Base-by-base conservation (phyloP, 53 echinoderm and acorn worm species). In the Paelopatides confundens region DNA sequence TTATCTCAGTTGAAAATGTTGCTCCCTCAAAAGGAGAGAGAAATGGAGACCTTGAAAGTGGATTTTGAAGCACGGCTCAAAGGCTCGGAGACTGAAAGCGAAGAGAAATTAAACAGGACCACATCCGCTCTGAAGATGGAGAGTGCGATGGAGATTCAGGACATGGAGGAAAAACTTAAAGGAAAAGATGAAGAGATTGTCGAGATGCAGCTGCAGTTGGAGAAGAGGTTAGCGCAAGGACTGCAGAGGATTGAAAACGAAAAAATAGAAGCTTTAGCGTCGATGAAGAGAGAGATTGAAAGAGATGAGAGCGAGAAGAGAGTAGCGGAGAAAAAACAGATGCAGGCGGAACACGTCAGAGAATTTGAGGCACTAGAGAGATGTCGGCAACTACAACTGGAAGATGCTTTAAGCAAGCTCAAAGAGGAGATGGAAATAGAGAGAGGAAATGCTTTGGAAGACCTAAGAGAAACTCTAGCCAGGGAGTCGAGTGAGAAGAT, bases 311-410 rank as follows among this genome's bases (percentile, higher is more conserved):
- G 88, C 48, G 62, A 33, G 66, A 88, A 95, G 51, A 58, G 92
- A 69, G 87, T 86, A 10, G 64, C 34, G 5, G 74, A 67, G 82
- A 65, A 85, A 65, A 93, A 85, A 71, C 53, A 48, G 31, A 85
- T 93, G 58, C 93, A 97, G 62, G 92, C 78, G 48, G 90, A 76
- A 2, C 95, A 97, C 30, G 77, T 95, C 4, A 89, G 86, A 15
- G 97, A 97, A 63, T 82, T 97, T 53, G 86, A 93, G 47, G 86
- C 92, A 52, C 89, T 95, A 38, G 93, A 93, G 39, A 90, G 88
- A 46, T 87, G 91, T 31, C 81, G 87, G 14, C 86, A 90, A 29
- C 62, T 95, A 50, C 91, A 91, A 54, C 63, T 95, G 62, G 95
- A 97, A 43, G 91, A 82, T 24, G 92, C 83, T 34, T 90, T 87